A percentile compares a stretch with the other conserved stretches of the same genome.
phyloP scores from a whole-genome alignment of 2,888 invertebrate species.

The Pollenia griseotomentosa region DNA sequence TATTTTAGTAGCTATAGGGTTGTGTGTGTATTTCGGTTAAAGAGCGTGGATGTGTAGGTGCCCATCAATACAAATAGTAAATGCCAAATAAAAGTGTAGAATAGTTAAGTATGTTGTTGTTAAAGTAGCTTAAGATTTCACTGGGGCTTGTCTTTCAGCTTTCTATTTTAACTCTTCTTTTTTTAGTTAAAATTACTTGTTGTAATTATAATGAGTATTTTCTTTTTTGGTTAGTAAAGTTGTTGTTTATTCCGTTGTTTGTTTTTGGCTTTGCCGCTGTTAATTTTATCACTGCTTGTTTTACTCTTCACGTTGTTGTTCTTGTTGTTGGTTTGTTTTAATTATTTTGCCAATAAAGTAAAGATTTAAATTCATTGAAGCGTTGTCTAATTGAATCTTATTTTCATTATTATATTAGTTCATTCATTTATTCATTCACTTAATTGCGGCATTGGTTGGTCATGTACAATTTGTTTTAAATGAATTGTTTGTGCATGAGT shows the following conservation, averaged over 20 bases:
- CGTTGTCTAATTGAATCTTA: slow-evolving; percentile 61
- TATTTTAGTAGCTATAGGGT: neutral
- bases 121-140: slow-evolving; percentile 27
- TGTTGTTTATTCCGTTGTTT: slow-evolving; percentile 7
- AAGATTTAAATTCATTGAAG: slow-evolving; percentile 70
- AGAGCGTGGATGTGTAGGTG: neutral
- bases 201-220: slow-evolving; percentile 60
- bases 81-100: neutral
- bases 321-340: slow-evolving; percentile 47
- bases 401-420: slow-evolving; percentile 52
- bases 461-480: slow-evolving; percentile 59
- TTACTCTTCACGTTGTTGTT: slow-evolving; percentile 11
- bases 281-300: neutral
- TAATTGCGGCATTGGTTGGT: slow-evolving; percentile 52
- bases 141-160: neutral
- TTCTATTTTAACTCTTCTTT: neutral
- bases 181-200: slow-evolving; percentile 12
- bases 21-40: neutral
- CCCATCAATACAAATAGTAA: neutral
- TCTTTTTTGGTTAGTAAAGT: neutral
- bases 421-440: slow-evolving; percentile 44
- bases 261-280: neutral
- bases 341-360: slow-evolving; percentile 68
- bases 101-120: slow-evolving; percentile 30
- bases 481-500: neutral